These are phyloP conservation scores for Zootermopsis nevadensis DNA, from an alignment of 2,888 invertebrate genomes.

Conservation along the genomic window DNA sequence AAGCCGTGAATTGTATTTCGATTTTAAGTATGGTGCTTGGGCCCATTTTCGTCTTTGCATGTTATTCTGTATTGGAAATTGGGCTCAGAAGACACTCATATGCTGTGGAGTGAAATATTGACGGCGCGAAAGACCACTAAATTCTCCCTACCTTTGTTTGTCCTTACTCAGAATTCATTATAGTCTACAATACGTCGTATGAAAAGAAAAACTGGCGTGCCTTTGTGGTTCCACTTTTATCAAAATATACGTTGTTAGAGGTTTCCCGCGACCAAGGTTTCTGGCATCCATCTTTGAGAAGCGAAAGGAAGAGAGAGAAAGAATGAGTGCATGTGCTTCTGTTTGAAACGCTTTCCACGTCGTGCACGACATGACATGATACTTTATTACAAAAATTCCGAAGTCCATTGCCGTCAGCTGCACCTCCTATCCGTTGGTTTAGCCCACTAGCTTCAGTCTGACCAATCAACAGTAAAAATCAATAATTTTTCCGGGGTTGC, in stretches of 20 bases:
- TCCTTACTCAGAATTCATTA: neutral
- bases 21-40: neutral
- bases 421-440: no score
- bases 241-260: neutral
- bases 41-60: neutral
- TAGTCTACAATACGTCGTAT: conserved; percentile 13
- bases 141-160: neutral
- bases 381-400: neutral
- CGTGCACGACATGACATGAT: neutral
- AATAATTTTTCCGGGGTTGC: no score
- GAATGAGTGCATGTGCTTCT: neutral
- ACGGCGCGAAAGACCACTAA: neutral
- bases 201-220: neutral
- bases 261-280: neutral
- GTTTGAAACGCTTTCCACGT: neutral
- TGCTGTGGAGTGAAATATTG: neutral
- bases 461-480: no score
- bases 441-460: no score
- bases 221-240: conserved; percentile 14
- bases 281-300: neutral
- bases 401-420: no score
- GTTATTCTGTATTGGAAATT: neutral
- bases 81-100: neutral
- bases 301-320: neutral
- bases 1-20: no score